Evolutionary conservation across 1,140 invertebrate species (phyloP).

Genomic region (Maniola jurtina): DNA sequence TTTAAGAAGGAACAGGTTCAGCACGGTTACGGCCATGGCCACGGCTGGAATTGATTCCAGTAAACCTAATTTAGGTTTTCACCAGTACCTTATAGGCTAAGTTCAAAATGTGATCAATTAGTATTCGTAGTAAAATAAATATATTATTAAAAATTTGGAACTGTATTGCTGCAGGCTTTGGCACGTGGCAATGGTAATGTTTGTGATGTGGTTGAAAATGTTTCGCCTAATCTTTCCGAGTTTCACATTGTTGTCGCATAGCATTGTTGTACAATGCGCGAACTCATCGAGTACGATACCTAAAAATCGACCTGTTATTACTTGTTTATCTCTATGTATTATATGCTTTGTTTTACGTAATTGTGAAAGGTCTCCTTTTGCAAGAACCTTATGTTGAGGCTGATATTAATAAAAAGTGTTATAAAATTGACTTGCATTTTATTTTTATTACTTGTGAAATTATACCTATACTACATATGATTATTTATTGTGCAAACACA

Average conservation of each 20-base stretch:
- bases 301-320: conserved; percentile 68
- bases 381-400: conserved; percentile 64
- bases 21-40: conserved; percentile 44
- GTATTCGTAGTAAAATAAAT: conserved; percentile 61
- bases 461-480: background rate
- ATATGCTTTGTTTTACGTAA: conserved; percentile 65
- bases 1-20: conserved; percentile 70
- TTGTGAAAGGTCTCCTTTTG: conserved; percentile 51
- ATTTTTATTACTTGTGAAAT: background rate
- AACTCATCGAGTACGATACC: conserved; percentile 33
- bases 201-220: conserved; percentile 40
- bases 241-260: conserved; percentile 24
- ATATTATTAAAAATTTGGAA: conserved; percentile 18
- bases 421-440: conserved; percentile 29
- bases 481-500: background rate
- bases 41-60: conserved; percentile 61
- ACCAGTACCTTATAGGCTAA: conserved; percentile 75
- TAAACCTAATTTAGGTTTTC: conserved; percentile 49
- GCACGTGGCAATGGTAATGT: conserved; percentile 45
- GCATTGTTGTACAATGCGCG: conserved; percentile 30
- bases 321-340: conserved; percentile 62
- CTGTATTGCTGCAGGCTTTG: conserved; percentile 24
- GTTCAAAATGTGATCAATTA: conserved; percentile 73
- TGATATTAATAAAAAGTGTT: conserved; percentile 67
- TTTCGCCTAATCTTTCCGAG: conserved; percentile 17